Conservation (phyloP, 2,888 invertebrate species). For the Boloria selene region DNA sequence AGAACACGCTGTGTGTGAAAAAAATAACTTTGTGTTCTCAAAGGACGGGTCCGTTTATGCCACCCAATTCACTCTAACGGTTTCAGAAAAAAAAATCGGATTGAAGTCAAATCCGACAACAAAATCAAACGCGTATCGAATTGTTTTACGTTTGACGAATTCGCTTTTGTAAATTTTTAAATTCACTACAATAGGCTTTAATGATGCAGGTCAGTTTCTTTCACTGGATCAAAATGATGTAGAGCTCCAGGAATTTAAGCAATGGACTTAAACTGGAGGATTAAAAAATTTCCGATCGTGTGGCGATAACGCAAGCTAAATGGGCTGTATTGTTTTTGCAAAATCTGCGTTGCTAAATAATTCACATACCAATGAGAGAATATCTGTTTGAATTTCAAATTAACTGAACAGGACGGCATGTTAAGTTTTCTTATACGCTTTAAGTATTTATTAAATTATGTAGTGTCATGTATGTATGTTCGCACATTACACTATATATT, state of each 20-base stretch:
- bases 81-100: constrained; percentile 78
- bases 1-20: constrained; percentile 81
- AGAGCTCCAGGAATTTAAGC: constrained; percentile 63
- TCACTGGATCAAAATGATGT: constrained; percentile 69
- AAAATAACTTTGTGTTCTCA: constrained; percentile 80
- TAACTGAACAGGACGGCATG: constrained; percentile 49
- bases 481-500: not conserved
- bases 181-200: constrained; percentile 79
- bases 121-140: constrained; percentile 82
- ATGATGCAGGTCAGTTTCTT: constrained; percentile 78
- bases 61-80: constrained; percentile 81
- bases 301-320: constrained; percentile 70
- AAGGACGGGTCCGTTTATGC: constrained; percentile 82
- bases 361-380: constrained; percentile 54
- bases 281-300: constrained; percentile 72
- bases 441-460: constrained; percentile 27
- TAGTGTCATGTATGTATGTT: constrained; percentile 9
- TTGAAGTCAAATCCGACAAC: constrained; percentile 76
- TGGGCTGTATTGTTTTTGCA: constrained; percentile 60
- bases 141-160: constrained; percentile 82
- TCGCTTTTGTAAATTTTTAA: constrained; percentile 78
- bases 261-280: constrained; percentile 59
- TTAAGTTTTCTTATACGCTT: constrained; percentile 39
- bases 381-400: constrained; percentile 61
- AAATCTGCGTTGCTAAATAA: constrained; percentile 58